Percentiles rank a stretch among this genome's conserved stretches.
These are phyloP conservation scores for Clistopyga incitator DNA, from an alignment of 2,888 invertebrate species.

Conservation along the genomic window DNA sequence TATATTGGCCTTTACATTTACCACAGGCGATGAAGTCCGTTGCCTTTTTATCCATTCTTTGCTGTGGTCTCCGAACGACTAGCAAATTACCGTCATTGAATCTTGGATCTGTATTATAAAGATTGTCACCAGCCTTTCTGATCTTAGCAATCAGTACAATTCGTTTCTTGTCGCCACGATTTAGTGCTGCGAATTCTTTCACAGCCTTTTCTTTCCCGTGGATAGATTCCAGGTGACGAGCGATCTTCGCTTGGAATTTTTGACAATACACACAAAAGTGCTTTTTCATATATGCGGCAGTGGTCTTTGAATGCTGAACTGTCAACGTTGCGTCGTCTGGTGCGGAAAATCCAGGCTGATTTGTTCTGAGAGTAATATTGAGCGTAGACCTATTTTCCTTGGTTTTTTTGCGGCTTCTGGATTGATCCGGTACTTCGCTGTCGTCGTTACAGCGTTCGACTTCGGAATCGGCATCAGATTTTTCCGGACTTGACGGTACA, in stretches of 20 bases:
- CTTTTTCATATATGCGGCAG: conserved; percentile 40
- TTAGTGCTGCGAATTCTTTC: conserved; percentile 54
- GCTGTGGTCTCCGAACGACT: conserved; percentile 58
- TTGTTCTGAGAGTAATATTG: background rate
- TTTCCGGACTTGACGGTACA: background rate
- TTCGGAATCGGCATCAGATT: background rate
- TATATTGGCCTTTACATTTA: conserved; percentile 58
- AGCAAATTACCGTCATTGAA: conserved; percentile 51
- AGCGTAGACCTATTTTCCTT: background rate
- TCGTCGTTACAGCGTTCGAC: background rate
- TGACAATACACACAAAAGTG: conserved; percentile 62
- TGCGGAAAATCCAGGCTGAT: conserved; percentile 18
- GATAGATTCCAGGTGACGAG: conserved; percentile 55
- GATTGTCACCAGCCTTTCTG: conserved; percentile 56
- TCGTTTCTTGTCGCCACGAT: conserved; percentile 37
- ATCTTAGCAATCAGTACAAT: conserved; percentile 49
- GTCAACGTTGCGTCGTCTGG: conserved; percentile 19
- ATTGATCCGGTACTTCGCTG: background rate
- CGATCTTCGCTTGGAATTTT: conserved; percentile 59
- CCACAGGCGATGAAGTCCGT: conserved; percentile 51
- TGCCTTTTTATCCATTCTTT: conserved; percentile 36
- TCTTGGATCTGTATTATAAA: conserved; percentile 53
- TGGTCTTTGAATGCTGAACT: conserved; percentile 22
- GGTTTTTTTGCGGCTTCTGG: background rate
- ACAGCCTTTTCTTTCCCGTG: conserved; percentile 60